Conservation (phyloP, 2,113 vertebrate genomes). For the Dascyllus trimaculatus region DNA sequence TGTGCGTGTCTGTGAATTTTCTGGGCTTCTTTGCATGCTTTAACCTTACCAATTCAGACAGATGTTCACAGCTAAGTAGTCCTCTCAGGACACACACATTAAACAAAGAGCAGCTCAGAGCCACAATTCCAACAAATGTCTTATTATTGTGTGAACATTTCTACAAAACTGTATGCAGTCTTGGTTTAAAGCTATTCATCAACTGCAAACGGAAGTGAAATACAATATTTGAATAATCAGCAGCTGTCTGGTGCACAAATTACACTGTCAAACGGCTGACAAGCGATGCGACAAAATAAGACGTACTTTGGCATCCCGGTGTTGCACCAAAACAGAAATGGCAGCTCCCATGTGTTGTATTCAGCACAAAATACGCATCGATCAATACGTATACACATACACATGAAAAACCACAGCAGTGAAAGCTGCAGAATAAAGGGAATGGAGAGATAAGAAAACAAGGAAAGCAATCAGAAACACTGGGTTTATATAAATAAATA, state of each 20-base stretch:
- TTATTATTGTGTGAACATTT: not conserved
- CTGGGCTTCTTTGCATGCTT: not conserved
- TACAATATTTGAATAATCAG: not conserved
- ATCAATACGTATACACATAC: too few species aligned
- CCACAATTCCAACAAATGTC: too few species aligned
- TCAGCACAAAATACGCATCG: too few species aligned
- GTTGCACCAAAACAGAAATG: not conserved
- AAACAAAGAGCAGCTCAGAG: not conserved
- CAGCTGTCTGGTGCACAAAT: not conserved
- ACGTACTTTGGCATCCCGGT: not conserved
- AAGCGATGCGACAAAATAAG: constrained; percentile 21
- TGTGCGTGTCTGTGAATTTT: not conserved
- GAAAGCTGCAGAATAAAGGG: too few species aligned
- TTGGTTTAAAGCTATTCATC: too few species aligned
- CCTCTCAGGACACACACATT: not conserved
- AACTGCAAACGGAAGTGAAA: constrained; percentile 6
- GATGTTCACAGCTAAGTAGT: too few species aligned
- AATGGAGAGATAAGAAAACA: too few species aligned
- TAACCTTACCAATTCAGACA: not conserved
- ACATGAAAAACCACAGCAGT: too few species aligned
- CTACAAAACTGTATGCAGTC: not conserved
- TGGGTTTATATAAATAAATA: too few species aligned
- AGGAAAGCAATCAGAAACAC: too few species aligned
- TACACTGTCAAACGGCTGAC: not conserved
- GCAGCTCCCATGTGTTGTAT: not conserved